phyloP scores from a whole-genome alignment of 2,888 invertebrate genomes.

The Steinernema carpocapsae region DNA sequence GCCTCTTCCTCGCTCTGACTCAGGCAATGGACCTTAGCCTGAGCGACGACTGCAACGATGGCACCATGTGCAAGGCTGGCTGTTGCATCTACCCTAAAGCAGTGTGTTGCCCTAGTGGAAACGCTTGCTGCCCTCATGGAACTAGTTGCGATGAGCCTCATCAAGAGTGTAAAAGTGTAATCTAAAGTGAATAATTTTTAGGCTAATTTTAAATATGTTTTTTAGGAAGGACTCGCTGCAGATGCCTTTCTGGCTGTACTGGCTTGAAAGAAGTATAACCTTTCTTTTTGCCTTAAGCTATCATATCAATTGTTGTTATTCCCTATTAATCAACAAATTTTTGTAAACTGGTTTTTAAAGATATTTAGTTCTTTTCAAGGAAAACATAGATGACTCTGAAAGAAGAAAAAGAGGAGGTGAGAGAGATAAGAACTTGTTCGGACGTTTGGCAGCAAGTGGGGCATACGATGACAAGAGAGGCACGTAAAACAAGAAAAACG shows the following conservation, averaged over 20 bases:
- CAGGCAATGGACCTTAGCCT: no score
- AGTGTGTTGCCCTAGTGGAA: slow-evolving; percentile 10
- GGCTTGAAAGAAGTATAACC: no score
- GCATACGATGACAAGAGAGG: slow-evolving; percentile 24
- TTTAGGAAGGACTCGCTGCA: no score
- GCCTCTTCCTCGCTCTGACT: neutral
- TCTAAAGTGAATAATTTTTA: no score
- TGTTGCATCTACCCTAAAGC: slow-evolving; percentile 10
- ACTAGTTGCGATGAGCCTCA: neutral
- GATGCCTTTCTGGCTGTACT: no score
- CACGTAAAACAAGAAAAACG: neutral
- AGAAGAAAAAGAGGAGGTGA: slow-evolving; percentile 18
- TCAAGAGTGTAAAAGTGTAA: no score
- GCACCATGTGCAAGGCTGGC: neutral
- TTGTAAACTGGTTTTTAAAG: neutral
- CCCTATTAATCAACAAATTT: no score
- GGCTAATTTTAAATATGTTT: no score
- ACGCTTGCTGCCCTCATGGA: neutral
- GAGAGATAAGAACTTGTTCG: slow-evolving; percentile 19
- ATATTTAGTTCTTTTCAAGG: neutral
- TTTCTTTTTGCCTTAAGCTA: no score
- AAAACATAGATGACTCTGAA: slow-evolving; percentile 30
- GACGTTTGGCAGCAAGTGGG: slow-evolving; percentile 17
- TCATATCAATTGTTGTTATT: no score
- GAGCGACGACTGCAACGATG: neutral